Percentiles rank a stretch among this genome's conserved stretches.
Conservation (phyloP, 2,797 vertebrate genomes). For the Clarias platycephalus region DNA sequence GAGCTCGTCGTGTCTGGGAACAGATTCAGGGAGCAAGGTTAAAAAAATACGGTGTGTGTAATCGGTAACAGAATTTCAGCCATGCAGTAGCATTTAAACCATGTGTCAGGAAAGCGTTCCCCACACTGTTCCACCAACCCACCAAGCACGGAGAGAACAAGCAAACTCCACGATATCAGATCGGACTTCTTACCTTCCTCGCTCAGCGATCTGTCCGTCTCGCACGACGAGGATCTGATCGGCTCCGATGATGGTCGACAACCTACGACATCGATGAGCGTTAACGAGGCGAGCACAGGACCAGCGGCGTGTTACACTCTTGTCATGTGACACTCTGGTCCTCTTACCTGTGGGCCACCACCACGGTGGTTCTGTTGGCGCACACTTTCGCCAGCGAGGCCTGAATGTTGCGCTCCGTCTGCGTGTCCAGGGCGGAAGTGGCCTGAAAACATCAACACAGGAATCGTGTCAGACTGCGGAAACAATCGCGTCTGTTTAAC, state of each 20-base stretch:
- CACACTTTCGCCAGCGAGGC: constrained; percentile 90
- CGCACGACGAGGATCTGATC: constrained; percentile 92
- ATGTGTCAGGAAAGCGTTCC: background rate
- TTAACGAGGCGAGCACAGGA: background rate
- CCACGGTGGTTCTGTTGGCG: constrained; percentile 83
- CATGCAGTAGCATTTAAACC: background rate
- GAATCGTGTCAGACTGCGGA: background rate
- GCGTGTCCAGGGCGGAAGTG: constrained; percentile 91
- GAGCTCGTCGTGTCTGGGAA: constrained; percentile 84
- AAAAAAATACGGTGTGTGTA: background rate
- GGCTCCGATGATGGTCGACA: constrained; percentile 89
- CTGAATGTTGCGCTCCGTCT: constrained; percentile 95
- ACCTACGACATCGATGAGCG: constrained; percentile 64
- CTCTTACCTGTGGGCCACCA: constrained; percentile 93
- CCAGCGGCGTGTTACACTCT: background rate
- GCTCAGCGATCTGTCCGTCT: constrained; percentile 82
- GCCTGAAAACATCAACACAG: constrained; percentile 72
- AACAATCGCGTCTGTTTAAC: background rate
- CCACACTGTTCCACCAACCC: background rate
- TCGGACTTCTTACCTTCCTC: constrained; percentile 78
- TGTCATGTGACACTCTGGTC: background rate
- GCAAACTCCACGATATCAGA: too few relatives aligned
- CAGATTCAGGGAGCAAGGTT: background rate
- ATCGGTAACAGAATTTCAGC: background rate
- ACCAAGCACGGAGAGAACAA: too few relatives aligned